These are phyloP conservation scores for Phengaris arion DNA, from an alignment of 2,888 invertebrate genomes.

Conservation along the genomic window DNA sequence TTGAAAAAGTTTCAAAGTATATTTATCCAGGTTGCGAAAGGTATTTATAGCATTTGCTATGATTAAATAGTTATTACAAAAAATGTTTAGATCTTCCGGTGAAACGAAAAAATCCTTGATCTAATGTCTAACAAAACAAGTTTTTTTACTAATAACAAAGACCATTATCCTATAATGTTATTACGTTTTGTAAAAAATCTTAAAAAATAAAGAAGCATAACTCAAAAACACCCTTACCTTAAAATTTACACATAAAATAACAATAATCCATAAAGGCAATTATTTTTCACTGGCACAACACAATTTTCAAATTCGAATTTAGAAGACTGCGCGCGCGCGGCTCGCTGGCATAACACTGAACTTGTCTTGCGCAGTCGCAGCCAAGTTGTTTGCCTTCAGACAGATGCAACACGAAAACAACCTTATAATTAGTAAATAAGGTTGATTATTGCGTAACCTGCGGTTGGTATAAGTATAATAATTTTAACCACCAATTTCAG, in stretches of 20 bases:
- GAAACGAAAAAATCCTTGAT: conserved; percentile 5
- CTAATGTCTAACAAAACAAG: background rate
- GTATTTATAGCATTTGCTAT: background rate
- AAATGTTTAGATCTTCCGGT: background rate
- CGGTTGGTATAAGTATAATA: conserved; percentile 15
- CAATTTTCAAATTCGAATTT: conserved; percentile 44
- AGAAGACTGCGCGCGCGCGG: conserved; percentile 47
- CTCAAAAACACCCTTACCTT: conserved; percentile 6
- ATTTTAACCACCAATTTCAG: conserved; percentile 27
- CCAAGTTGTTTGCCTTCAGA: conserved; percentile 53
- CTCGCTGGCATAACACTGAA: conserved; percentile 65
- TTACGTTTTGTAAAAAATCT: background rate
- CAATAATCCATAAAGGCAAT: conserved; percentile 41
- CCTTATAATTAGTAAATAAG: background rate
- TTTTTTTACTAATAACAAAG: background rate
- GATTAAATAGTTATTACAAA: background rate
- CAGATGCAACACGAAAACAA: conserved; percentile 33
- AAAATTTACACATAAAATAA: conserved; percentile 29
- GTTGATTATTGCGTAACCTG: background rate
- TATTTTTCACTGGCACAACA: conserved; percentile 40
- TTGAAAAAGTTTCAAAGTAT: background rate
- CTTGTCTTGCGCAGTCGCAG: conserved; percentile 56
- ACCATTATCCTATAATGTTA: background rate
- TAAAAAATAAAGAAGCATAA: background rate
- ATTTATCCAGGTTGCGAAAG: background rate